Percentiles rank a stretch among this genome's conserved stretches.
These are phyloP conservation scores for Terrapene triunguis DNA, from an alignment of 2,113 vertebrate genomes.

Conservation along the genomic window DNA sequence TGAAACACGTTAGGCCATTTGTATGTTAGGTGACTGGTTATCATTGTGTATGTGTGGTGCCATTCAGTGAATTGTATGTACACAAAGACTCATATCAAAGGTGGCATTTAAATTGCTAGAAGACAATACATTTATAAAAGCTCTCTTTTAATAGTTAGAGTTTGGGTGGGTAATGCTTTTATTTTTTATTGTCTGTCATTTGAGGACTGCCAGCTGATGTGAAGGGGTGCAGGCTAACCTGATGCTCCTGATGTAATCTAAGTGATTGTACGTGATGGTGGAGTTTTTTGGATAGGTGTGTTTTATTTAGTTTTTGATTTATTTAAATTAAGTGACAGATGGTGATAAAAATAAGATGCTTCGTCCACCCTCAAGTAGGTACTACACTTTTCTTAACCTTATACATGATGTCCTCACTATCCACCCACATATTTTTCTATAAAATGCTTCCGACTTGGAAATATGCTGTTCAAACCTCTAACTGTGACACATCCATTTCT, in stretches of 20 bases:
- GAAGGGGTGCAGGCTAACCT: background rate
- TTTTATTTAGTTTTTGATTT: background rate
- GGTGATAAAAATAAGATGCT: background rate
- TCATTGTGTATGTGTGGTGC: background rate
- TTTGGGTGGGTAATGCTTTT: background rate
- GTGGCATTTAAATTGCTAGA: background rate
- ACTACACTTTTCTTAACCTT: background rate
- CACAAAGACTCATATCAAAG: background rate
- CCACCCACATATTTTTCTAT: background rate
- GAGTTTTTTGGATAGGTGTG: background rate
- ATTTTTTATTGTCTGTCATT: background rate
- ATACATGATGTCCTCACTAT: background rate
- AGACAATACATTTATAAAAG: background rate
- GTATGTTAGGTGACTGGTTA: background rate
- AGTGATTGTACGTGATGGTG: fast-evolving
- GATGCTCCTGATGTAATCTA: background rate
- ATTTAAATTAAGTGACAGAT: background rate
- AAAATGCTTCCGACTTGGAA: background rate
- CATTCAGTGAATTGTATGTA: conserved; percentile 1
- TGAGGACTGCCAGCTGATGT: background rate
- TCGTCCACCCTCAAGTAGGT: background rate
- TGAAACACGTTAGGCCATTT: background rate
- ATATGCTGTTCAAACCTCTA: background rate
- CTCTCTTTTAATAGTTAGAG: background rate
- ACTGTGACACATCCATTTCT: background rate